phyloP scores from a whole-genome alignment of 92 coral and sea anemone genomes.

The Plumapathes pennacea region DNA sequence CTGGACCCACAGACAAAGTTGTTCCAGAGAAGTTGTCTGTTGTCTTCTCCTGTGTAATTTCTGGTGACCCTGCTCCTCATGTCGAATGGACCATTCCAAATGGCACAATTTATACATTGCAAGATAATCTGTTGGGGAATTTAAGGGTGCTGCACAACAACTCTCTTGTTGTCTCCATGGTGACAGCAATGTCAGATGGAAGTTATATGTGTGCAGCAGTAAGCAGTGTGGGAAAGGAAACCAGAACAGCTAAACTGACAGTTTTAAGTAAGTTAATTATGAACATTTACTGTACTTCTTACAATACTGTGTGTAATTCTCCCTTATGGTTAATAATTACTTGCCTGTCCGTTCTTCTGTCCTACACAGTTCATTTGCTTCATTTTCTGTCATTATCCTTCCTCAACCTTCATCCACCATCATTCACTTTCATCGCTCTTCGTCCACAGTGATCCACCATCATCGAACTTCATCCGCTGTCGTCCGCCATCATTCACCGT shows the following conservation, averaged over 20 bases:
- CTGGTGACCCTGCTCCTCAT: constrained; percentile 59
- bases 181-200: constrained; percentile 59
- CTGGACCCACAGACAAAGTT: constrained; percentile 38
- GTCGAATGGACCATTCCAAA: constrained; percentile 73
- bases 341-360: too few relatives aligned
- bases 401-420: too few relatives aligned
- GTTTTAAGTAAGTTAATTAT: constrained; percentile 85
- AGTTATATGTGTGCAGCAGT: constrained; percentile 71
- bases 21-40: constrained; percentile 46
- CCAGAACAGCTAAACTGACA: constrained; percentile 46
- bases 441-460: too few relatives aligned
- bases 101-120: constrained; percentile 39
- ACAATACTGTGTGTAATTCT: too few relatives aligned
- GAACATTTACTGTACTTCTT: too few relatives aligned
- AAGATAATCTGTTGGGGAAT: constrained; percentile 22
- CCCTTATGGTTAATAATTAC: too few relatives aligned
- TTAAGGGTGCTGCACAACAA: constrained; percentile 70
- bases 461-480: too few relatives aligned
- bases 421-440: too few relatives aligned
- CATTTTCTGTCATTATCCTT: too few relatives aligned
- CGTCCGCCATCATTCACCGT: too few relatives aligned
- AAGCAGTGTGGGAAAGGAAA: constrained; percentile 60
- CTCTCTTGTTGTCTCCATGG: constrained; percentile 59
- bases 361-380: too few relatives aligned
- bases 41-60: constrained; percentile 37